Evolutionary conservation across 2,888 invertebrate species (phyloP), one percentile per base, ranked within the genome.

Genomic region (Ectropis crepuscularia): DNA sequence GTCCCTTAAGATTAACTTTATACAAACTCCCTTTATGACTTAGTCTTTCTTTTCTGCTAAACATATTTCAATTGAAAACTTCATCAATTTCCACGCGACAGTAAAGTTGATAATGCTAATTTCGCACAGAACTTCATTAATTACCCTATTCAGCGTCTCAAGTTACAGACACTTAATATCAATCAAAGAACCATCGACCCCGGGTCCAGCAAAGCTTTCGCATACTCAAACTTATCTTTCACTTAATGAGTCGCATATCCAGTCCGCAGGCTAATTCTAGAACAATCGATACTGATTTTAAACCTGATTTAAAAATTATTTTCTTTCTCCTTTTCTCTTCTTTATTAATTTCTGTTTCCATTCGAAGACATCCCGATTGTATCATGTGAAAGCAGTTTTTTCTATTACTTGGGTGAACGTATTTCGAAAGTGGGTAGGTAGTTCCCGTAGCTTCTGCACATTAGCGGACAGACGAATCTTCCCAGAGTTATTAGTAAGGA

Each of bases 181-280:
- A 41, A 48, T 57, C 16, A 59, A 53, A 53, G 38, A 43, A 45
- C 41, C 41, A 47, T 47, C 47, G 16, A 53, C 53, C 53, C 36
- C 28, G 12, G 12, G 9, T 53, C 28, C 12, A 45, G 12, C 28
- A 0, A 48, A 53, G 41, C 57, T 57, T 51, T 45, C 36, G 46
- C 46, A 53, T 7, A 36, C 41, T 57, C 57, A 54, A 49, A 28
- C 49, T 57, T 57, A 50, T 61, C 61, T 61, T 5, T 5, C 6
- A 54, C 12, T 48, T 48, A 57, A 48, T 36, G 45, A 38, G 42
- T 48, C 53, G 41, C 49, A 54, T 37, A 48, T 6, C 36, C 5
- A 41, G n/a, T 5, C 12, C 5, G 1, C 42, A 0, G 36, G 36
- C 43, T 45, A 12, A 43, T 53, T 53, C 11, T 43, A 11, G 6